phyloP scores from a whole-genome alignment of 1,140 invertebrate species.

The Danaus melanippus region DNA sequence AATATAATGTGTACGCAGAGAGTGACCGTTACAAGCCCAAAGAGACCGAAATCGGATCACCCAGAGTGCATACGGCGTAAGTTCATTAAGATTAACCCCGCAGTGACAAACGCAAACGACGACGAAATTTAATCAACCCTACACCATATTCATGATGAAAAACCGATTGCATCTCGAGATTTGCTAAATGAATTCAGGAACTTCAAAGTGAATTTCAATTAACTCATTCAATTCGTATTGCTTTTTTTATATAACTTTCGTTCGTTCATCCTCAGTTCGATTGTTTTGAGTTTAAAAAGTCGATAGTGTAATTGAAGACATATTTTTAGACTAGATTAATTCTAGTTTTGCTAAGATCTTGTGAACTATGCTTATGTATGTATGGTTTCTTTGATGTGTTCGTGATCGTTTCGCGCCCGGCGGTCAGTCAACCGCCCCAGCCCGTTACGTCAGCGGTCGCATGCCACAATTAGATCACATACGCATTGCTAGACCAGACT shows the following conservation, averaged over 20 bases:
- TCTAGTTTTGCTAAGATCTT: too few species aligned
- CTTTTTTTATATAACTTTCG: too few species aligned
- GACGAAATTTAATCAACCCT: constrained; percentile 39
- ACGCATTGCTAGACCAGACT: constrained; percentile 48
- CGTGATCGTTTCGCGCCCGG: constrained; percentile 38
- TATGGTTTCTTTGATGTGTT: constrained; percentile 11
- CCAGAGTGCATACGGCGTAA: constrained; percentile 25
- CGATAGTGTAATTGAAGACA: too few species aligned
- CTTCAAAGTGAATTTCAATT: too few species aligned
- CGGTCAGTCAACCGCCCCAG: constrained; percentile 52
- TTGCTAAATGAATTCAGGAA: constrained; percentile 14
- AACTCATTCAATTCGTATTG: too few species aligned
- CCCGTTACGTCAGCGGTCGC: constrained; percentile 58
- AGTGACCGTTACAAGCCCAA: constrained; percentile 9
- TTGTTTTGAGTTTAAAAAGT: too few species aligned
- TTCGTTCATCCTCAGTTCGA: too few species aligned
- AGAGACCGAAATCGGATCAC: constrained; percentile 17
- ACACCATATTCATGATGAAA: constrained; percentile 31
- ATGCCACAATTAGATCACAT: constrained; percentile 63
- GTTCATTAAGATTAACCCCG: constrained; percentile 34
- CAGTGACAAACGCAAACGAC: constrained; percentile 21
- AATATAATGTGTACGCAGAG: constrained; percentile 6
- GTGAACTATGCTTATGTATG: too few species aligned
- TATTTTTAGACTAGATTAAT: too few species aligned
- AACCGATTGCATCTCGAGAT: constrained; percentile 27